phyloP scores from a whole-genome alignment of 2,113 vertebrate genomes.

The Neogale vison region DNA sequence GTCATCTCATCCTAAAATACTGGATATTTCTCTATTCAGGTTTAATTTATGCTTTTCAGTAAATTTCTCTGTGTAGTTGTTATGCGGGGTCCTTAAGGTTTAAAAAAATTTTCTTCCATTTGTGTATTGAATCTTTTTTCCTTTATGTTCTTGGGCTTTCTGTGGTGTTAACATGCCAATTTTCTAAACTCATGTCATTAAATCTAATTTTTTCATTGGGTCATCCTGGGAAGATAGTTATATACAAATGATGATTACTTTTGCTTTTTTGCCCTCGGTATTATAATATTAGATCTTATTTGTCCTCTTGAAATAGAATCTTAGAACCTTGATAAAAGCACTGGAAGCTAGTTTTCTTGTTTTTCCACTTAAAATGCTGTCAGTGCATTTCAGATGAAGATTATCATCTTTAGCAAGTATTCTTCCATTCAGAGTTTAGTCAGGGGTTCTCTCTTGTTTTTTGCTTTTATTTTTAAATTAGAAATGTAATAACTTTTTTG shows the following conservation, averaged over 20 bases:
- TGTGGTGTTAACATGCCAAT: not conserved
- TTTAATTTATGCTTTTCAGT: not conserved
- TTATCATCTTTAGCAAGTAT: not conserved
- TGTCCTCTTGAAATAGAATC: not conserved
- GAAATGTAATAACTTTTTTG: not conserved
- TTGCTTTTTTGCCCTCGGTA: not conserved
- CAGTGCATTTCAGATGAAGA: not conserved
- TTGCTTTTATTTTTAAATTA: not conserved
- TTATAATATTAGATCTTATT: not conserved
- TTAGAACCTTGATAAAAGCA: not conserved
- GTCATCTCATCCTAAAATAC: not conserved
- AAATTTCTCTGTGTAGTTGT: not conserved
- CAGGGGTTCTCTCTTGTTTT: not conserved
- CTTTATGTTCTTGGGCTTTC: not conserved
- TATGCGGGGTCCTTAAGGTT: not conserved
- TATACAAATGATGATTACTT: not conserved
- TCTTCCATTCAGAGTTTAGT: not conserved
- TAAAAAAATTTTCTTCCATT: not conserved
- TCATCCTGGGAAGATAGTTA: not conserved
- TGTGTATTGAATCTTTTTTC: not conserved
- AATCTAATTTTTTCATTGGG: not conserved
- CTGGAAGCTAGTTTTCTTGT: not conserved
- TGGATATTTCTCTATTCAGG: not conserved
- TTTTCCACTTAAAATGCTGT: not conserved
- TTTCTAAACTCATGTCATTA: not conserved